These are phyloP conservation scores for Halyomorpha halys DNA, from an alignment of 1,140 invertebrate species.

Conservation along the genomic window DNA sequence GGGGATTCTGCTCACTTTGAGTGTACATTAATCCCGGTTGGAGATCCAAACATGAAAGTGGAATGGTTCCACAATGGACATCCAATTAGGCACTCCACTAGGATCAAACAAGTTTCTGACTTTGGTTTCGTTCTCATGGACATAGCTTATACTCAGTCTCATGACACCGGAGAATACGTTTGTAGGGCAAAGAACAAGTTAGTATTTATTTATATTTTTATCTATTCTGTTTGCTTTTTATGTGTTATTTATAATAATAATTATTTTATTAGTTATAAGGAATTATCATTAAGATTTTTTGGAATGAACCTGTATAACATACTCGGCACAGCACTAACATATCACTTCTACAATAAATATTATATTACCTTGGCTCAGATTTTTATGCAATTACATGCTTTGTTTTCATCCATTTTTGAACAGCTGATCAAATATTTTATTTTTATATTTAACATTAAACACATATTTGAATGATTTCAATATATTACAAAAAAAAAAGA, in stretches of 20 bases:
- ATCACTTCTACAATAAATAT: no score
- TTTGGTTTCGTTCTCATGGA: conserved; percentile 94
- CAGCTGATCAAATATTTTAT: no score
- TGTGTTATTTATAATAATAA: not conserved
- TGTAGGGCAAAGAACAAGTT: conserved; percentile 77
- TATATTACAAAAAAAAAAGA: no score
- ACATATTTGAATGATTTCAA: no score
- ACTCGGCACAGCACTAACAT: no score
- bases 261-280: no score
- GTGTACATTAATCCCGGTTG: conserved; percentile 81
- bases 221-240: not conserved
- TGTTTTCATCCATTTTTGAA: no score
- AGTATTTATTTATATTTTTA: conserved; percentile 27
- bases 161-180: conserved; percentile 87
- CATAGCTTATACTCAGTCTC: conserved; percentile 84
- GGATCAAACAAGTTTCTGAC: conserved; percentile 89
- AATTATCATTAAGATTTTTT: no score
- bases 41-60: conserved; percentile 85
- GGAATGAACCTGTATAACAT: no score
- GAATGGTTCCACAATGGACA: conserved; percentile 93
- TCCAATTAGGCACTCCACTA: conserved; percentile 72
- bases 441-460: no score
- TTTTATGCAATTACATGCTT: no score
- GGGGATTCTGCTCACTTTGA: conserved; percentile 88
- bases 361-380: no score